These are phyloP conservation scores for Saimiri boliviensis DNA, from an alignment of 2,113 vertebrate genomes.

Conservation along the genomic window DNA sequence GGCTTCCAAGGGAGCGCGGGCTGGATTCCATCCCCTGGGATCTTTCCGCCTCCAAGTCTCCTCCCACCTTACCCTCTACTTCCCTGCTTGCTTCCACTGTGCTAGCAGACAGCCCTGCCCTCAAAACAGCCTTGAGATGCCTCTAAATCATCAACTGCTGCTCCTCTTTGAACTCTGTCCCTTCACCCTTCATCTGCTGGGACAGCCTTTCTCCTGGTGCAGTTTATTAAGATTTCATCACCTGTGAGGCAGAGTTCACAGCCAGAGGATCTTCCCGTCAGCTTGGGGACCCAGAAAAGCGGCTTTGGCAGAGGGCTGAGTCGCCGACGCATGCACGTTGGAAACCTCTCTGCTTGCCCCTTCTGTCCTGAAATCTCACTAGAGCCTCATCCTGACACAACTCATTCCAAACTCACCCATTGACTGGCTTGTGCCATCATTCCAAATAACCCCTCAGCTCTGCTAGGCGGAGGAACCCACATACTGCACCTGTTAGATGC, in stretches of 20 bases:
- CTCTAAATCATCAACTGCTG: background rate
- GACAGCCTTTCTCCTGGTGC: fast-evolving
- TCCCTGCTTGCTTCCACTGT: background rate
- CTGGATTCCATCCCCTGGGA: fast-evolving
- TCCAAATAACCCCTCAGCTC: background rate
- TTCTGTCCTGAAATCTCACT: background rate
- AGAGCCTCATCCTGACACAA: background rate
- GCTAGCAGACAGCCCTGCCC: background rate
- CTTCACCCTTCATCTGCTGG: fast-evolving
- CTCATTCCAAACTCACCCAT: background rate
- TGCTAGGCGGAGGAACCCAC: background rate
- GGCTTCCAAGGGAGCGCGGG: background rate
- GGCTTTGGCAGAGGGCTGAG: too few relatives aligned
- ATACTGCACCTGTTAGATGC: conserved; percentile 1
- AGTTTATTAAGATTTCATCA: background rate
- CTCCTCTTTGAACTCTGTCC: background rate
- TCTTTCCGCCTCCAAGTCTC: background rate
- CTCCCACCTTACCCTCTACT: fast-evolving
- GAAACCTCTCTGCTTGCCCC: background rate
- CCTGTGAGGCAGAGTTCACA: too few relatives aligned
- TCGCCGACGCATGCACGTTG: fast-evolving
- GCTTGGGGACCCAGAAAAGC: background rate
- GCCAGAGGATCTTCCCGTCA: background rate
- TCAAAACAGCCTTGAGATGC: background rate
- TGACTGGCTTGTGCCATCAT: fast-evolving